These are phyloP conservation scores for Dipodomys stephensi DNA, from an alignment of 2,113 vertebrate genomes.

Conservation along the genomic window DNA sequence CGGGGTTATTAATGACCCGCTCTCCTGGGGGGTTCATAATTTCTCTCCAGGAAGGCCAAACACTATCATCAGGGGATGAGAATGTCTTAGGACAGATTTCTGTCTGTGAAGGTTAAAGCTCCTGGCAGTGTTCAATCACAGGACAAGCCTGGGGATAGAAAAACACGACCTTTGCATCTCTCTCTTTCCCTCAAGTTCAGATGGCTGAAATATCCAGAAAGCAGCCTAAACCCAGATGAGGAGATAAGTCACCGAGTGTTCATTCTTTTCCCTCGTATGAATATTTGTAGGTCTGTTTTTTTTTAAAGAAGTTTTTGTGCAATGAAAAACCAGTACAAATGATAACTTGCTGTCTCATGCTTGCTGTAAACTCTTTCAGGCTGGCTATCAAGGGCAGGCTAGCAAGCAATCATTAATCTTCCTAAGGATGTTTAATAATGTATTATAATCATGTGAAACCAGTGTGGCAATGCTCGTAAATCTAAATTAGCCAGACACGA, in stretches of 20 bases:
- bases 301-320: slow-evolving; percentile 21
- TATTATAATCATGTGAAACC: slow-evolving; percentile 30
- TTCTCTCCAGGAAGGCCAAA: slow-evolving; percentile 39
- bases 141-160: background rate
- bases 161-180: background rate
- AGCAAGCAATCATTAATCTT: slow-evolving; percentile 44
- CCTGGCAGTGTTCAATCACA: background rate
- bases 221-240: background rate
- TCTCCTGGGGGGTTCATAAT: background rate
- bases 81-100: background rate
- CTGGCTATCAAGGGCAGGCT: background rate
- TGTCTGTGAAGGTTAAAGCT: slow-evolving; percentile 9
- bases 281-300: slow-evolving; percentile 24
- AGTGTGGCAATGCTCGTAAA: slow-evolving; percentile 40
- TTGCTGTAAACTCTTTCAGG: slow-evolving; percentile 15
- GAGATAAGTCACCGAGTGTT: background rate
- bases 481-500: slow-evolving; percentile 49
- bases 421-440: slow-evolving; percentile 49
- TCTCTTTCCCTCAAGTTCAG: background rate
- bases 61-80: background rate
- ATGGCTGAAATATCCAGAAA: slow-evolving; percentile 8
- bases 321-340: background rate
- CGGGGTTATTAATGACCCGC: background rate
- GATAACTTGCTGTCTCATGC: background rate
- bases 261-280: background rate